phyloP scores from a whole-genome alignment of 2,888 invertebrate species.

The Amphimallon solstitiale region DNA sequence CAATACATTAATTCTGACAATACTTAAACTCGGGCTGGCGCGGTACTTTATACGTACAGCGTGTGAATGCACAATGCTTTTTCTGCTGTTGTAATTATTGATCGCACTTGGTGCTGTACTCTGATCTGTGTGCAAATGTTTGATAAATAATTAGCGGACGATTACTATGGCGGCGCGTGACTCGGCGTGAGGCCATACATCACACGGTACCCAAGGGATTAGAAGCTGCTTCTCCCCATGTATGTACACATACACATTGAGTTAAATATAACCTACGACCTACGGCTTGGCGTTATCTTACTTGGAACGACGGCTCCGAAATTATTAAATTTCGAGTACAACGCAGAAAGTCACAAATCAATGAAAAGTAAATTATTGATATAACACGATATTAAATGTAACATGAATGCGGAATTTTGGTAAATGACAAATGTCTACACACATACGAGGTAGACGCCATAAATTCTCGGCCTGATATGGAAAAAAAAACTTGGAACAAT shows the following conservation, averaged over 20 bases:
- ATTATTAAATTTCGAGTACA: neutral
- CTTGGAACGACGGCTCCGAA: neutral
- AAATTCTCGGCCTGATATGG: too few species aligned
- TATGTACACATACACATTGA: neutral
- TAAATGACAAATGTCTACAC: too few species aligned
- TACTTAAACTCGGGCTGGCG: slow-evolving; percentile 8
- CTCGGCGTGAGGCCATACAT: slow-evolving; percentile 45
- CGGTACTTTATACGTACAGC: slow-evolving; percentile 10
- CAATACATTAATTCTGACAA: slow-evolving; percentile 32
- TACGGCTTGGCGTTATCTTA: neutral
- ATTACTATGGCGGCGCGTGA: slow-evolving; percentile 43
- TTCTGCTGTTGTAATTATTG: slow-evolving; percentile 35
- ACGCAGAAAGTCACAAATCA: neutral
- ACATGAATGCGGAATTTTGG: too few species aligned
- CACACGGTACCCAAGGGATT: slow-evolving; percentile 45
- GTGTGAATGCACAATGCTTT: slow-evolving; percentile 35
- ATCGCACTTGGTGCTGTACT: slow-evolving; percentile 33
- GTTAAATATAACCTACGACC: neutral
- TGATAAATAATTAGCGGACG: slow-evolving; percentile 48
- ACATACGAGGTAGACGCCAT: too few species aligned
- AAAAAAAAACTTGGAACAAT: too few species aligned
- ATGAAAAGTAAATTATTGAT: too few species aligned
- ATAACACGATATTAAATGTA: too few species aligned
- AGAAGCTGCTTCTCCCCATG: slow-evolving; percentile 35
- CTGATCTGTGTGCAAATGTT: slow-evolving; percentile 47